phyloP scores from a whole-genome alignment of 2,113 vertebrate species.

The Cynoglossus semilaevis region DNA sequence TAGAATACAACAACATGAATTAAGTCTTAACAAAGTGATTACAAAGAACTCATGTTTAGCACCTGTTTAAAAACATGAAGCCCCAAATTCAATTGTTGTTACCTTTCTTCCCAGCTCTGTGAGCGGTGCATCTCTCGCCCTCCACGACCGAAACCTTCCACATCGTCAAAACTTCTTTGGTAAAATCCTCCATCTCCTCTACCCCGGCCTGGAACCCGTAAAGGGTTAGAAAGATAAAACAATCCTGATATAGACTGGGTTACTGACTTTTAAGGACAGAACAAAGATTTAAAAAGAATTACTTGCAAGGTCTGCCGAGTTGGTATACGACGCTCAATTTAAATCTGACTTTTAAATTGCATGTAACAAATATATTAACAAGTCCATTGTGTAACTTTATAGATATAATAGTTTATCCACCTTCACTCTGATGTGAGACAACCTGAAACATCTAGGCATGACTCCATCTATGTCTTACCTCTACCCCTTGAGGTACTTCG shows the following conservation, averaged over 20 bases:
- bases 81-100: slow-evolving; percentile 29
- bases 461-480: slow-evolving; percentile 82
- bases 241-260: too few relatives aligned
- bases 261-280: background rate
- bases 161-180: slow-evolving; percentile 99
- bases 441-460: too few relatives aligned
- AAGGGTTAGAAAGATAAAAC: too few relatives aligned
- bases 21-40: background rate
- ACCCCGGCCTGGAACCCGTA: slow-evolving; percentile 83
- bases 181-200: slow-evolving; percentile 98
- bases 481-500: slow-evolving; percentile 97
- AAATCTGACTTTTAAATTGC: too few relatives aligned
- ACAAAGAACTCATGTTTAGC: too few relatives aligned
- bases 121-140: slow-evolving; percentile 96
- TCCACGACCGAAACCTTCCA: slow-evolving; percentile 95
- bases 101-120: slow-evolving; percentile 99
- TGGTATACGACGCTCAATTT: too few relatives aligned
- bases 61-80: background rate
- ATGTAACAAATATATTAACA: too few relatives aligned
- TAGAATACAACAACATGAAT: slow-evolving; percentile 11
- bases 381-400: too few relatives aligned
- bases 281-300: background rate
- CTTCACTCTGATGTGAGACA: too few relatives aligned
- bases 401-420: too few relatives aligned
- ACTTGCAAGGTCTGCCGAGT: background rate